Base-by-base conservation (phyloP, 2,113 vertebrate genomes). In the Calyptomena viridis region DNA sequence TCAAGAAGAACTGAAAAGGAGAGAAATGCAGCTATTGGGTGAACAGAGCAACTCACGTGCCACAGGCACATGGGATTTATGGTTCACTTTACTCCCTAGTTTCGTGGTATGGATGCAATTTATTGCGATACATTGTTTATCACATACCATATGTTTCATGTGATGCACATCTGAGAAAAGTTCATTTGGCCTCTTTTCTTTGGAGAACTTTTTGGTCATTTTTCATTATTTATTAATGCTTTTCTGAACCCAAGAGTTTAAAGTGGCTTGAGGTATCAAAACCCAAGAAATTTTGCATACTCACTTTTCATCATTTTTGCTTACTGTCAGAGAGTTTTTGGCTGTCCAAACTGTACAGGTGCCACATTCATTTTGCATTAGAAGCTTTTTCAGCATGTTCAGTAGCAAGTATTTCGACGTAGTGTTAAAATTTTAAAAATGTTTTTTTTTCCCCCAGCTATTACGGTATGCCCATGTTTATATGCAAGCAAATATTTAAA, bases 341-440 rank as follows among this genome's bases (percentile, higher is more conserved):
- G 56, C 79, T 22, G 3, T 72, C 12, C 25, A 76, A 17, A 67
- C 39, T 49, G 19, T 56, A 58, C 60, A 92, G 76, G 56, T 87
- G 60, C 42, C 44, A 33, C 79, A 84, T 95, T 89, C 60, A 93
- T 94, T 95, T 97, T 96, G 63, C 60, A 93, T 93, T 89, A 68
- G 56, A 92, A 84, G 60, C 31, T 86, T 90, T 91, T 88, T 58
- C n/a, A 62, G 13, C 35, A 44, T 24, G 35, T 79, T 83, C 28
- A 39, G n/a, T 84, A 75, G 31, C 68, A 89, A 81, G n/a, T 78
- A 60, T 90, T 72, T 80, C 90, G 60, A 35, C 10, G 30, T 28
- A 80, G 24, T 71, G 22, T 55, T 90, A 78, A 88, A 84, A 86
- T 86, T 94, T 87, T 68, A 64, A 82, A 92, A 60, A 52, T 62